Conservation (phyloP, 2,797 vertebrate species). For the Gobio occitaniae region DNA sequence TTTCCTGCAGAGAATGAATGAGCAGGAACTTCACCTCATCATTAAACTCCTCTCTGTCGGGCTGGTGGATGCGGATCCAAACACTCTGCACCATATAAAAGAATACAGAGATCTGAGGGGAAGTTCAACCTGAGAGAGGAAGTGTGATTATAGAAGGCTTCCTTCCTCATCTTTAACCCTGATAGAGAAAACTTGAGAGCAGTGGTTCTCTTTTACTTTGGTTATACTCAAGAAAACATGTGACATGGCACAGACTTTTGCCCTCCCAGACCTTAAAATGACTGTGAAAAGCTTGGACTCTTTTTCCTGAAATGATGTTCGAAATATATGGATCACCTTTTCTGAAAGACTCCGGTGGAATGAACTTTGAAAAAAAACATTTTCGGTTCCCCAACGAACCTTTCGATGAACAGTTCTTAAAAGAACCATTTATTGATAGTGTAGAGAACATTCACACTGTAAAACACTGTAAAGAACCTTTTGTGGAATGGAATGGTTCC, state of each 20-base stretch:
- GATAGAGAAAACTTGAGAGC: background rate
- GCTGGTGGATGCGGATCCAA: constrained; percentile 81
- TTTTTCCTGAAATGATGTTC: background rate
- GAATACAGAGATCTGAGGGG: constrained; percentile 74
- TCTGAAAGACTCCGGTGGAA: background rate
- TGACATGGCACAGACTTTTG: background rate
- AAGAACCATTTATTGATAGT: no score
- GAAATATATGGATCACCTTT: background rate
- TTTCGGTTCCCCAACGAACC: background rate
- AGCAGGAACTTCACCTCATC: constrained; percentile 75
- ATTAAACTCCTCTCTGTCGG: constrained; percentile 76
- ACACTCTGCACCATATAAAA: constrained; percentile 80
- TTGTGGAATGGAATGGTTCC: background rate
- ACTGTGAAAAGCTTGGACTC: background rate
- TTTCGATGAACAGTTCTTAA: no score
- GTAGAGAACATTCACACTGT: no score
- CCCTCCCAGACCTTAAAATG: background rate
- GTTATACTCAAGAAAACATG: background rate
- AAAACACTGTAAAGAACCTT: background rate
- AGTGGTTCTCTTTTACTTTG: background rate
- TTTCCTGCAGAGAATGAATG: constrained; percentile 69
- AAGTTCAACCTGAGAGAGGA: constrained; percentile 46
- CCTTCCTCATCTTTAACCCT: constrained; percentile 50
- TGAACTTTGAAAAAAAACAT: background rate
- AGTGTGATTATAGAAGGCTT: background rate